phyloP scores from a whole-genome alignment of 1,140 invertebrate species.

The Planococcus citri region DNA sequence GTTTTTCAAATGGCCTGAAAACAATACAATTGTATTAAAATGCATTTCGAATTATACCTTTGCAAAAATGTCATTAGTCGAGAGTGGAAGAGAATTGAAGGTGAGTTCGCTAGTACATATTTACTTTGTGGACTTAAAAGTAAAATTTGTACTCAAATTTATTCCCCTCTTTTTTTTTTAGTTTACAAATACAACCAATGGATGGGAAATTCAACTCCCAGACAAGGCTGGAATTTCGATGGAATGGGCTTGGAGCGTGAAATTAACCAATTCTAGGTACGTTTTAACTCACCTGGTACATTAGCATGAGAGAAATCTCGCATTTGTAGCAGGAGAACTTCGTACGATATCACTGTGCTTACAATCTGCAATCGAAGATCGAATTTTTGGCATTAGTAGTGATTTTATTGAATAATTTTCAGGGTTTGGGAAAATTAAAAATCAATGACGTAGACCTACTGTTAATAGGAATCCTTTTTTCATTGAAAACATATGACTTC shows the following conservation, averaged over 20 bases:
- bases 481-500: slow-evolving; percentile 27
- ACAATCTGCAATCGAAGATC: slow-evolving; percentile 25
- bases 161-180: no score
- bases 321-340: slow-evolving; percentile 25
- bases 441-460: slow-evolving; percentile 19
- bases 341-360: slow-evolving; percentile 25
- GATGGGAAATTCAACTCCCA: not conserved
- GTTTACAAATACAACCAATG: not conserved
- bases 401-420: slow-evolving; percentile 1
- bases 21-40: not conserved
- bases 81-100: not conserved
- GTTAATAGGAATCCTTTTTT: slow-evolving; percentile 25
- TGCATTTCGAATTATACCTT: not conserved
- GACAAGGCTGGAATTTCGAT: not conserved
- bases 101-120: not conserved
- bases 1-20: not conserved
- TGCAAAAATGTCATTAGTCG: not conserved
- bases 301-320: slow-evolving; percentile 16
- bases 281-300: not conserved
- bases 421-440: slow-evolving; percentile 9
- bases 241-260: not conserved
- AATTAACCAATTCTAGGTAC: not conserved
- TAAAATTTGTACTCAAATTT: no score
- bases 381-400: no score
- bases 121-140: no score